Evolutionary conservation across 2,113 vertebrate genomes (phyloP), one percentile per base, ranked within the genome.

Genomic region (Pavo muticus): DNA sequence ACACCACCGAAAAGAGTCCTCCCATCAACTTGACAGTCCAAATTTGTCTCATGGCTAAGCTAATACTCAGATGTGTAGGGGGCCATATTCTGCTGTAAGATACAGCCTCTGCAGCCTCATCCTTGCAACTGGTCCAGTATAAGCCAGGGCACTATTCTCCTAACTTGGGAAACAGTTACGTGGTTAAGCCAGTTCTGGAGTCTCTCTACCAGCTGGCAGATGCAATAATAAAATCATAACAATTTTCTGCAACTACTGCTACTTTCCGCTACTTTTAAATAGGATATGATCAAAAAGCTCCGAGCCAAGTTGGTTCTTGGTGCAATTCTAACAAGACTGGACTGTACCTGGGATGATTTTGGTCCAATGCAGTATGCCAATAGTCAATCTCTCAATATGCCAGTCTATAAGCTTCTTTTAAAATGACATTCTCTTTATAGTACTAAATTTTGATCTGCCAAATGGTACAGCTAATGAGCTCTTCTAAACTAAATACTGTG

Each of bases 361-460:
- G 48, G 61, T 72, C 65, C 25, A 73, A 70, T 47, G 50, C 79
- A 87, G 24, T 90, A 82, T 65, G 59, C 87, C 87, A 84, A 1
- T 40, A 39, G 71, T 40, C 57, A 65, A 24, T 37, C 60, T 90
- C 73, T 88, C 78, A 94, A 71, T 52, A 90, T 19, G 80, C 14
- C 37, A 73, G 52, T 48, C 57, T 71, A n/a, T 23, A 65, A 56
- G 29, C 5, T 2, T 81, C 48, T 87, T 90, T 84, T 88, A 63
- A 95, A 85, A 90, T 57, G 1, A 74, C 0, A 7, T 60, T 86
- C 39, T 83, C 83, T 80, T 84, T 61, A 65, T 23, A 77, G 42
- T 42, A 67, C 35, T 83, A 70, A 95, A 93, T 88, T 96, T 40
- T 84, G 42, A 76, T 87, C 84, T 74, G 76, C 84, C 84, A 94